A percentile compares a stretch with the other conserved stretches of the same genome.
These are phyloP conservation scores for Anastrepha obliqua DNA, from an alignment of 1,140 invertebrate genomes.

Conservation along the genomic window DNA sequence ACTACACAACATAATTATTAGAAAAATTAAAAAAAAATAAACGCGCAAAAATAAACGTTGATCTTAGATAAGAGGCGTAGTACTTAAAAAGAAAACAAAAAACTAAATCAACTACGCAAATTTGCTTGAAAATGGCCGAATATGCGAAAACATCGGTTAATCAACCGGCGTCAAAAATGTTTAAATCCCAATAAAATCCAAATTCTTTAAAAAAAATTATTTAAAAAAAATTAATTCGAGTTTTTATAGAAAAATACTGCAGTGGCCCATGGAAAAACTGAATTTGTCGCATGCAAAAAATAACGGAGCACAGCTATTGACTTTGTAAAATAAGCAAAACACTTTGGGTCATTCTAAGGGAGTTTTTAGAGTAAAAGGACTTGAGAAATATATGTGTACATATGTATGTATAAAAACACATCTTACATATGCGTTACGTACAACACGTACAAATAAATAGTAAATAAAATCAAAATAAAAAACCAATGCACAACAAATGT, in stretches of 20 bases:
- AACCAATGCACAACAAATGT: not conserved
- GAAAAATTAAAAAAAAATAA: not conserved
- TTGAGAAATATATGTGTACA: not conserved
- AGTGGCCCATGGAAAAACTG: not conserved
- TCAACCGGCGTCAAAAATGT: too few relatives aligned
- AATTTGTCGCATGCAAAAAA: not conserved
- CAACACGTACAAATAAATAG: not conserved
- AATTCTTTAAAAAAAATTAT: not conserved
- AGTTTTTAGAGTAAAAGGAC: not conserved
- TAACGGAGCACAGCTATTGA: not conserved
- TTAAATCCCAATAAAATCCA: not conserved
- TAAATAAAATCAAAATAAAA: not conserved
- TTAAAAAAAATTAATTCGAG: not conserved
- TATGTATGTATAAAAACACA: not conserved
- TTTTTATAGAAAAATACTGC: not conserved
- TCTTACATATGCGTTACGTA: not conserved
- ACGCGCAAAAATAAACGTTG: too few relatives aligned
- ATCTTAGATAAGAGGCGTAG: too few relatives aligned
- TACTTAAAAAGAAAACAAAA: not conserved
- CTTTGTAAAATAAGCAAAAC: not conserved
- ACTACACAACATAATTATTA: not conserved
- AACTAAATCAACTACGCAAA: not conserved
- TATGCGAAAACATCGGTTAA: too few relatives aligned
- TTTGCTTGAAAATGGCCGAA: not conserved
- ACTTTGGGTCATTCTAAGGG: not conserved